Percentiles rank a stretch among this genome's conserved stretches.
These are phyloP conservation scores for Campylomormyrus numenius DNA, from an alignment of 2,113 vertebrate species.

Conservation along the genomic window DNA sequence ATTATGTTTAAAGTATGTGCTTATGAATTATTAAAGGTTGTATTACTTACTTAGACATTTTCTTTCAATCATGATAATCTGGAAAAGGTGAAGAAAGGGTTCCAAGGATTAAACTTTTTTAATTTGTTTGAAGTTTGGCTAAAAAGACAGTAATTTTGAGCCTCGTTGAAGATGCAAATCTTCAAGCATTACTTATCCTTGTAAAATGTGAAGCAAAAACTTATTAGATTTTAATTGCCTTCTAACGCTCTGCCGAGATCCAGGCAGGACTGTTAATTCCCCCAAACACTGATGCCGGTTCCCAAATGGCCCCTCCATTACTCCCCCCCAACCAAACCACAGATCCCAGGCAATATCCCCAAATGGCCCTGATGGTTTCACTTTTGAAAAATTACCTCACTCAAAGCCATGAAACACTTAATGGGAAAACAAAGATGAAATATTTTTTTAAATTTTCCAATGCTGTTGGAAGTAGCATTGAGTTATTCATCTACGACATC, in stretches of 20 bases:
- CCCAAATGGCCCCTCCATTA: neutral
- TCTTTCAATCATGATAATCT: neutral
- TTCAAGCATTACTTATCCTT: neutral
- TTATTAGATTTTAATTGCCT: neutral
- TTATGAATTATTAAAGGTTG: neutral
- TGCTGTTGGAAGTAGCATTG: neutral
- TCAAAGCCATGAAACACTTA: neutral
- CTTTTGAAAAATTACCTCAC: conserved; percentile 3
- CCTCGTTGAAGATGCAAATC: neutral
- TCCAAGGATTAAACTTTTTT: neutral
- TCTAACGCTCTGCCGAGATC: neutral
- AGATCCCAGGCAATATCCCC: neutral
- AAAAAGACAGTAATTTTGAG: neutral
- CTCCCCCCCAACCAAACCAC: neutral
- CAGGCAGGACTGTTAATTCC: neutral
- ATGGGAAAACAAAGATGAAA: neutral
- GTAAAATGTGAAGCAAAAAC: neutral
- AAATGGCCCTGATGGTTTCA: neutral
- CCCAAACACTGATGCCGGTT: neutral
- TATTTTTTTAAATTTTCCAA: neutral
- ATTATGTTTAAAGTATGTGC: neutral
- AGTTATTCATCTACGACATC: neutral
- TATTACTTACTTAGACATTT: neutral
- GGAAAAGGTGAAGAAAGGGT: neutral
- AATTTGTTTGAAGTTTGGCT: neutral